Evolutionary conservation across 2,888 invertebrate species (phyloP), one percentile per base, ranked within the genome.

Genomic region (Sycophila texana): DNA sequence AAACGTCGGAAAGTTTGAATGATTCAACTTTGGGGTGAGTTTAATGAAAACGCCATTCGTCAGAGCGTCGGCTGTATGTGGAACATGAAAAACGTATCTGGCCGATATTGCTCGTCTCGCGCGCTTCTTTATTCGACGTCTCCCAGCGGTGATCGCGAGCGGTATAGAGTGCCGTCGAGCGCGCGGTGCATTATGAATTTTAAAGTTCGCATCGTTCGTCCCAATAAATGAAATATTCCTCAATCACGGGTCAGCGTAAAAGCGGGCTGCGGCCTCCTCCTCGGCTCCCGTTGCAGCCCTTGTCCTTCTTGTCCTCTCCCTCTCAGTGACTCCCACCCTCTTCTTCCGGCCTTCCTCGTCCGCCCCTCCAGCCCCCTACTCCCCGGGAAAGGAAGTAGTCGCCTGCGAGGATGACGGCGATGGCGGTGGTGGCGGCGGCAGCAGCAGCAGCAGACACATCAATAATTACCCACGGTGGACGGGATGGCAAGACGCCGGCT

Each of bases 381-480:
- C 57, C 39, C 67, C 74, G 47, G 70, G 63, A 79, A 76, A 80
- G 76, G 77, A 77, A 74, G 80, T 65, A 78, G 84, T 83, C 82
- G 85, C 82, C 82, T 81, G 81, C 66, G 74, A 81, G 70, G 74
- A 71, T 60, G 76, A 74, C 67, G 78, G 61, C 61, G 70, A 63
- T 66, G 60, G 74, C 71, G 67, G 58, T 22, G 80, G 81, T 73
- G 82, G 84, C 74, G 82, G 84, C 74, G 84, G 85, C 84, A 86
- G 86, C 84, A 83, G 85, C 86, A 85, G 87, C 86, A 86, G 88
- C 87, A 88, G 88, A 89, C 89, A 87, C 89, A 89, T 89, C 89
- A 89, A 88, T 89, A 90, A 89, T 89, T 89, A 90, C 87, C 89
- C 87, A 86, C 85, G 86, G 85, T 86, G 86, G 87, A 85, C 85